phyloP scores from a whole-genome alignment of 1,140 invertebrate genomes.

The Mercenaria mercenaria region DNA sequence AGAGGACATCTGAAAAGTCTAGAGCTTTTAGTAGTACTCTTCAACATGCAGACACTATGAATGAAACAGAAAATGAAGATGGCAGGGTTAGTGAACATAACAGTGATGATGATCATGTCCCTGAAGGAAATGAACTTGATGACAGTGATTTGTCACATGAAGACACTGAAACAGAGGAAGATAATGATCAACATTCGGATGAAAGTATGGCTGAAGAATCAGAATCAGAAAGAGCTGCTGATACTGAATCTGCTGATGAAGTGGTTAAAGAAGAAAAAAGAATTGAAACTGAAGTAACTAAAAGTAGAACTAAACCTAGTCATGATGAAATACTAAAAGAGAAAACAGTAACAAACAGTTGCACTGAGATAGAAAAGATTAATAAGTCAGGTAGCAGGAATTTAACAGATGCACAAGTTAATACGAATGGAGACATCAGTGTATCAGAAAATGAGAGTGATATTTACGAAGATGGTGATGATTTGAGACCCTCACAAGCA shows the following conservation, averaged over 20 bases:
- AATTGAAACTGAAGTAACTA: not conserved
- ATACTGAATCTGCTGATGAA: not conserved
- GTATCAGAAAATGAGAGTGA: not conserved
- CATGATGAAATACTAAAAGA: not conserved
- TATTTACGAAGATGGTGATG: not conserved
- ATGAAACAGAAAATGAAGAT: not conserved
- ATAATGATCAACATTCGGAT: not conserved
- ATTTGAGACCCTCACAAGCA: not conserved
- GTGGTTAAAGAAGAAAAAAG: not conserved
- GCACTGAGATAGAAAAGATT: not conserved
- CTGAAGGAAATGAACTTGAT: not conserved
- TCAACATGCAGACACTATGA: not conserved
- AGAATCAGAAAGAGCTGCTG: not conserved
- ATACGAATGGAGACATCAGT: too few species aligned
- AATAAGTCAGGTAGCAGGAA: not conserved
- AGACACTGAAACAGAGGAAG: not conserved
- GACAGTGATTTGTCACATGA: not conserved
- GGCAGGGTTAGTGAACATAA: not conserved
- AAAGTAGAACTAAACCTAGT: not conserved
- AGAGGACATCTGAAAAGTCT: not conserved
- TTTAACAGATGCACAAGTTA: not conserved
- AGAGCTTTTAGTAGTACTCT: not conserved
- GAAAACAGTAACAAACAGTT: not conserved
- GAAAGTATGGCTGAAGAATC: not conserved
- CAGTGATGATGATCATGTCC: not conserved